Evolutionary conservation across 2,797 vertebrate genomes (phyloP).

Genomic region (Cyclopterus lumpus): DNA sequence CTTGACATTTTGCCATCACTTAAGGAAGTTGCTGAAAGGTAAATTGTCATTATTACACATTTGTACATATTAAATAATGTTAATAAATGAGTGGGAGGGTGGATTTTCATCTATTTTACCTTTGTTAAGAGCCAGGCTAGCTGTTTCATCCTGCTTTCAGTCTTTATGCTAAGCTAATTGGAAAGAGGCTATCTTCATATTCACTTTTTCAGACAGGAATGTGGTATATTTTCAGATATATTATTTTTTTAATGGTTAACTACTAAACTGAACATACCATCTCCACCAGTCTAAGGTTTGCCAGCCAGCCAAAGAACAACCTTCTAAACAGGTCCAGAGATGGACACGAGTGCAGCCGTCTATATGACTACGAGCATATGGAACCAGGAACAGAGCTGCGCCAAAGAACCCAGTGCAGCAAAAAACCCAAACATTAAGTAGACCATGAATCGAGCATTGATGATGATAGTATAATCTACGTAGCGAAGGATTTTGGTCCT

Average conservation of each 20-base stretch:
- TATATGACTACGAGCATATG: slow-evolving; percentile 81
- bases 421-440: slow-evolving; percentile 85
- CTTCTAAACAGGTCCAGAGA: slow-evolving; percentile 82
- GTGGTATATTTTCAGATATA: background rate
- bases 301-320: slow-evolving; percentile 83
- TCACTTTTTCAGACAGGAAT: background rate
- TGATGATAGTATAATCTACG: slow-evolving; percentile 75
- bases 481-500: slow-evolving; percentile 58
- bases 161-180: background rate
- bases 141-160: background rate
- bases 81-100: background rate
- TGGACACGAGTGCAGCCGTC: slow-evolving; percentile 82
- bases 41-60: background rate
- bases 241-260: background rate
- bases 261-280: slow-evolving; percentile 39
- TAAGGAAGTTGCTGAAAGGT: background rate
- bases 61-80: background rate
- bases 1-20: background rate
- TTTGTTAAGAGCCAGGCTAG: background rate
- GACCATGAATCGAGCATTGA: slow-evolving; percentile 73
- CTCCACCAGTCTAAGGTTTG: slow-evolving; percentile 78
- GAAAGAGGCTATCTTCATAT: background rate
- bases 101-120: background rate
- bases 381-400: slow-evolving; percentile 82
- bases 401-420: slow-evolving; percentile 82